These are phyloP conservation scores for Centropus bengalensis DNA, from an alignment of 2,113 vertebrate genomes.

Conservation along the genomic window DNA sequence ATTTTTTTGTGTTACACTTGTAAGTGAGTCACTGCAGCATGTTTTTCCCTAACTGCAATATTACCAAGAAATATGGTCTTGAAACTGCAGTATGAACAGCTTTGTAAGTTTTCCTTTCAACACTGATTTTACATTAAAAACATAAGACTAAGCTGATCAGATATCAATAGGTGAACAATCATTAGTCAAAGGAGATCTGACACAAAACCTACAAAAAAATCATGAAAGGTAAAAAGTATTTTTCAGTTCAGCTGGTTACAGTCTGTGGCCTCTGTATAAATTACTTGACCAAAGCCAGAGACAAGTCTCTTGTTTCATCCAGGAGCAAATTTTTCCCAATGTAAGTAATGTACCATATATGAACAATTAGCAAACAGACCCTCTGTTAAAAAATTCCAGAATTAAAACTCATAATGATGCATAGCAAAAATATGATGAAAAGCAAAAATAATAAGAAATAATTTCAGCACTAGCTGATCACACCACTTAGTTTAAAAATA, in stretches of 20 bases:
- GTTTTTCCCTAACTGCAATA: not conserved
- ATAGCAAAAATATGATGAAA: too few relatives aligned
- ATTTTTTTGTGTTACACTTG: not conserved
- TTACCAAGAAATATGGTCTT: not conserved
- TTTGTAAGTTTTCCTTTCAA: not conserved
- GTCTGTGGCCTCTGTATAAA: not conserved
- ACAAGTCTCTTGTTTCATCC: fast-evolving
- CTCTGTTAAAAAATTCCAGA: not conserved
- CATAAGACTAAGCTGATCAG: fast-evolving
- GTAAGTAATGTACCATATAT: not conserved
- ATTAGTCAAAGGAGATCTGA: not conserved
- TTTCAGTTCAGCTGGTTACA: not conserved
- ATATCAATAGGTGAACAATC: not conserved
- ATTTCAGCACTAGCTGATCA: not conserved
- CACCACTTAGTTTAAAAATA: not conserved
- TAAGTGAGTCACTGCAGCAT: not conserved
- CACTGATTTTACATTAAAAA: not conserved
- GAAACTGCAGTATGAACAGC: not conserved
- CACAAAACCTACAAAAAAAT: not conserved
- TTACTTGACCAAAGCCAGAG: not conserved
- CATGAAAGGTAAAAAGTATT: not conserved
- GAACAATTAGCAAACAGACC: not conserved
- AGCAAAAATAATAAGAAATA: not conserved
- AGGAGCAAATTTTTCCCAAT: not conserved
- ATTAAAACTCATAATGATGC: not conserved